Conservation (phyloP, 2,797 vertebrate genomes). For the Huso huso region DNA sequence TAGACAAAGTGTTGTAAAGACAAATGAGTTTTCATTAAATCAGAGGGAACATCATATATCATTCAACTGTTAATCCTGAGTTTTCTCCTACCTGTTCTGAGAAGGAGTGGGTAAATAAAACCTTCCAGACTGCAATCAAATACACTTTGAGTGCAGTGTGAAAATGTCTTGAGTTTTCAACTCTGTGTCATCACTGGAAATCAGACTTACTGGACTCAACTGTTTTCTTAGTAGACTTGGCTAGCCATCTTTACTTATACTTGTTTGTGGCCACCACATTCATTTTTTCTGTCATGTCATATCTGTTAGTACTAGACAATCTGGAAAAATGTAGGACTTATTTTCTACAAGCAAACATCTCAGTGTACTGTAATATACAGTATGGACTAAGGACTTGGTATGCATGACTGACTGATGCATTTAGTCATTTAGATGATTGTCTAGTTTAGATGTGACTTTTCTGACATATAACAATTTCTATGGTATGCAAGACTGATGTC, state of each 20-base stretch:
- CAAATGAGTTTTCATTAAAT: conserved; percentile 18
- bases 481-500: too few relatives aligned
- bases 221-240: conserved; percentile 17
- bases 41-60: neutral
- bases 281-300: too few relatives aligned
- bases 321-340: too few relatives aligned
- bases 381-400: too few relatives aligned
- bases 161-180: conserved; percentile 20
- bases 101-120: neutral
- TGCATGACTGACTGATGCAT: too few relatives aligned
- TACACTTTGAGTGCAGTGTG: conserved; percentile 6
- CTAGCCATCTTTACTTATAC: conserved; percentile 11
- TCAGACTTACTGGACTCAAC: conserved; percentile 6
- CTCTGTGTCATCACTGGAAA: conserved; percentile 6
- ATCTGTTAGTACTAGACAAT: too few relatives aligned
- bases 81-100: neutral
- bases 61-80: neutral
- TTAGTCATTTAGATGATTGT: too few relatives aligned
- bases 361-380: too few relatives aligned
- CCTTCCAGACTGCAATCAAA: conserved; percentile 1
- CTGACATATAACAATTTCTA: too few relatives aligned
- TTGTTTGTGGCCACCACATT: conserved; percentile 5
- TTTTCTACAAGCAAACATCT: too few relatives aligned
- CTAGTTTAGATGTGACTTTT: too few relatives aligned
- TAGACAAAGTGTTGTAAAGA: conserved; percentile 37